Evolutionary conservation across 2,113 vertebrate genomes (phyloP).

Genomic region (Taurulus bubalis): DNA sequence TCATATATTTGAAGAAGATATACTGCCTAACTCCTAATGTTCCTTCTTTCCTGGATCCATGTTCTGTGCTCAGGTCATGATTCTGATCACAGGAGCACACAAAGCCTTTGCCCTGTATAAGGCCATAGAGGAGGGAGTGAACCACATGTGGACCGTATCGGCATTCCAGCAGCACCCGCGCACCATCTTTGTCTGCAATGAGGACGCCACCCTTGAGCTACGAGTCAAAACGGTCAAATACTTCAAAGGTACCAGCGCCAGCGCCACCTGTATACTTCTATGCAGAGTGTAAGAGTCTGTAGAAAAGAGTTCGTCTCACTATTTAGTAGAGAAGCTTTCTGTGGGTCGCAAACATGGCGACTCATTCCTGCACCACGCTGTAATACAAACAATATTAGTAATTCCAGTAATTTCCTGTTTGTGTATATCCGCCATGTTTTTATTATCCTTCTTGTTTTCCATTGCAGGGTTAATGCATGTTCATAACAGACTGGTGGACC

Average conservation of each 20-base stretch:
- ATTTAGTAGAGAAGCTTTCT: neutral
- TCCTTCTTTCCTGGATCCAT: neutral
- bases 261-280: no score
- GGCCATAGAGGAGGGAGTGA: constrained; percentile 95
- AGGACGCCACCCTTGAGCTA: constrained; percentile 94
- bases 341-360: neutral
- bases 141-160: constrained; percentile 98
- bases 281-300: neutral
- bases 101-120: constrained; percentile 96
- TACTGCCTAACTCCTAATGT: neutral
- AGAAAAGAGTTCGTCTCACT: neutral
- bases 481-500: constrained; percentile 95
- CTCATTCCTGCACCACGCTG: no score
- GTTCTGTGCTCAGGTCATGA: constrained; percentile 89
- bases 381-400: no score
- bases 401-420: neutral
- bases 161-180: constrained; percentile 96
- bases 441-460: neutral
- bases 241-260: constrained; percentile 88
- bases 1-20: neutral
- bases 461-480: constrained; percentile 92
- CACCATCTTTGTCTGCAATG: constrained; percentile 92
- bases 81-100: constrained; percentile 95
- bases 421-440: neutral
- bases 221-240: constrained; percentile 95